Evolutionary conservation across 1,140 invertebrate species (phyloP), one percentile per base, ranked within the genome.

Genomic region (Drosophila melanica): DNA sequence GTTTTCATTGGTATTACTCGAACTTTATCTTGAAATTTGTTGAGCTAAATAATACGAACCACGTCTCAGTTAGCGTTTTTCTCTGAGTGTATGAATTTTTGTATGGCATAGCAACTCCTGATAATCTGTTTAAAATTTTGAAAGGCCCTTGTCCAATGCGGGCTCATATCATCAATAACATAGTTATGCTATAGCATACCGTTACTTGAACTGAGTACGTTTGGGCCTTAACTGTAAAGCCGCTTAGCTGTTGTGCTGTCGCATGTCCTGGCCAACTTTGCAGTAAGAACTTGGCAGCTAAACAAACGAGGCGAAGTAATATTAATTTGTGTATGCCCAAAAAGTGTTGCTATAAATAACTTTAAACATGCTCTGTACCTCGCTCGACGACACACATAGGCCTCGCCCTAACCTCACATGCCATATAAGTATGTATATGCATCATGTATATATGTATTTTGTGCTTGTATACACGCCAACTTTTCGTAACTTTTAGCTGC

Each of bases 271-370:
- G 33, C 70, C 62, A 75, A 53, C 75, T 77, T 81, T 59, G 44
- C 72, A 27, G 16, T 64, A 64, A 71, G 75, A 79, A 81, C 75
- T 75, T 81, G 72, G 67, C 77, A 59, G 55, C 20, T 69, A 78
- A 75, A 55, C 72, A 75, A 59, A 65, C 60, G 37, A 62, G 42
- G 41, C 54, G 54, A 71, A 77, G 53, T 64, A 71, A 82, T 68
- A 65, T 59, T 64, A 79, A 69, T 62, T 27, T 65, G 42, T 65
- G 33, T 66, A 39, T 18, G 42, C 71, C 81, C 33, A 80, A 85
- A 85, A 85, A 86, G 70, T 87, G 78, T 79, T 77, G 75, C 82
- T 86, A 86, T 86, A 86, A 86, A 86, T 86, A 86, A 81, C 82
- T 75, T 81, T 53, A 86, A 62, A 82, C 79, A 71, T 69, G 75